These are phyloP conservation scores for Ylistrum balloti DNA, from an alignment of 1,140 invertebrate species.

Conservation along the genomic window DNA sequence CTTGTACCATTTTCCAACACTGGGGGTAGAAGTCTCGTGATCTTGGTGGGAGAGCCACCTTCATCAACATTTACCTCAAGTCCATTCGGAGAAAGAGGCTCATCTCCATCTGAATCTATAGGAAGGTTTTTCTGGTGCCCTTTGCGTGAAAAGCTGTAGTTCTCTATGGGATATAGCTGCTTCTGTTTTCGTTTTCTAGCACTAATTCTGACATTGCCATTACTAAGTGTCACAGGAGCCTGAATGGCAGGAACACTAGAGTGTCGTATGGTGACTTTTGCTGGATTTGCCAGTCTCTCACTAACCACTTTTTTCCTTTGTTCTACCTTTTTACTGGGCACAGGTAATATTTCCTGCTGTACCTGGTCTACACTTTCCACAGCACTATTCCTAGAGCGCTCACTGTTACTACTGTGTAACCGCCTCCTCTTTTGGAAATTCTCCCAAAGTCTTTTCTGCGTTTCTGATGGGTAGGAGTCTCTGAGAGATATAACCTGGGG, in stretches of 20 bases:
- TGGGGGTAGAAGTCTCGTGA: background rate
- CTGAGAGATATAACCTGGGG: conserved; percentile 68
- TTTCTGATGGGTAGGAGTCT: conserved; percentile 67
- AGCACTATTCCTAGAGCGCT: background rate
- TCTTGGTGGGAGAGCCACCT: conserved; percentile 43
- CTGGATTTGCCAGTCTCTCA: background rate
- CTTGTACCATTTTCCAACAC: background rate
- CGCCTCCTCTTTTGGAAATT: conserved; percentile 67
- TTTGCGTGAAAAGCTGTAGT: conserved; percentile 71
- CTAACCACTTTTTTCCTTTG: conserved; percentile 44
- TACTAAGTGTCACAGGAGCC: conserved; percentile 18
- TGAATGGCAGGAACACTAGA: background rate
- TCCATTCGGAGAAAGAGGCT: conserved; percentile 29
- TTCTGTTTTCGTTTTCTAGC: conserved; percentile 76
- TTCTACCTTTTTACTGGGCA: conserved; percentile 53
- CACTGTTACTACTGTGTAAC: background rate
- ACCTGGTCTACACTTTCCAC: conserved; percentile 11
- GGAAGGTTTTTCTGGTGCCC: conserved; percentile 41
- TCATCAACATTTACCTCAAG: conserved; percentile 36
- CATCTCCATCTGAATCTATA: background rate
- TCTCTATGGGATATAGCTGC: conserved; percentile 79
- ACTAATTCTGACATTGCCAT: conserved; percentile 69
- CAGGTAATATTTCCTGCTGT: conserved; percentile 51
- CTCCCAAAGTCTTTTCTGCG: conserved; percentile 73
- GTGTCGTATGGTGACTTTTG: background rate